A percentile compares a stretch with the other conserved stretches of the same genome.
These are phyloP conservation scores for Laticauda laticaudata DNA, from an alignment of 2,113 vertebrate genomes.

Conservation along the genomic window DNA sequence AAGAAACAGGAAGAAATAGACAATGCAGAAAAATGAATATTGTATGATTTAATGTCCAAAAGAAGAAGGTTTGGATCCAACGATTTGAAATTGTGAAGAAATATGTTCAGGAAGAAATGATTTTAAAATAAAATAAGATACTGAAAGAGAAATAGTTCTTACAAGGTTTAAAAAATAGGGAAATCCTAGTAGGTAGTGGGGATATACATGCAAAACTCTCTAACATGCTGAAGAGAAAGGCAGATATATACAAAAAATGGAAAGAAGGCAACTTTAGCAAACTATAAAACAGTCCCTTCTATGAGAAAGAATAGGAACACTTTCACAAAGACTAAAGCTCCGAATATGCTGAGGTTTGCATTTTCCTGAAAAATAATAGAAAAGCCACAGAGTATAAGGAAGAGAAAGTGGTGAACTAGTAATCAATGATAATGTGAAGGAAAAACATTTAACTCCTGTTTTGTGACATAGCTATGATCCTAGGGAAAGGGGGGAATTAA, in stretches of 20 bases:
- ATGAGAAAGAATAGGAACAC: not conserved
- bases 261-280: not conserved
- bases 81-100: not conserved
- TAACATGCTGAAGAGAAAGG: not conserved
- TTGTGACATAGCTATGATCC: not conserved
- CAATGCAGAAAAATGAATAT: not conserved
- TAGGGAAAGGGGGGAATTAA: not conserved
- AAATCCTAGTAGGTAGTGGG: not conserved
- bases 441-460: not conserved
- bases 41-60: not conserved
- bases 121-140: not conserved
- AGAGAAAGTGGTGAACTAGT: not conserved
- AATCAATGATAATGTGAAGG: not conserved
- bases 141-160: not conserved
- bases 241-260: not conserved
- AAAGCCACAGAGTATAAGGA: not conserved
- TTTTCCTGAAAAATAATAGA: not conserved
- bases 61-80: not conserved
- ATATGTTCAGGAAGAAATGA: not conserved
- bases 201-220: not conserved
- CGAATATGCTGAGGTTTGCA: not conserved
- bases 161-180: not conserved
- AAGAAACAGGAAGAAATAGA: not conserved
- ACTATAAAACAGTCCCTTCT: not conserved
- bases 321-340: not conserved